phyloP scores from a whole-genome alignment of 2,888 invertebrate genomes.

The Brachycybe producta region DNA sequence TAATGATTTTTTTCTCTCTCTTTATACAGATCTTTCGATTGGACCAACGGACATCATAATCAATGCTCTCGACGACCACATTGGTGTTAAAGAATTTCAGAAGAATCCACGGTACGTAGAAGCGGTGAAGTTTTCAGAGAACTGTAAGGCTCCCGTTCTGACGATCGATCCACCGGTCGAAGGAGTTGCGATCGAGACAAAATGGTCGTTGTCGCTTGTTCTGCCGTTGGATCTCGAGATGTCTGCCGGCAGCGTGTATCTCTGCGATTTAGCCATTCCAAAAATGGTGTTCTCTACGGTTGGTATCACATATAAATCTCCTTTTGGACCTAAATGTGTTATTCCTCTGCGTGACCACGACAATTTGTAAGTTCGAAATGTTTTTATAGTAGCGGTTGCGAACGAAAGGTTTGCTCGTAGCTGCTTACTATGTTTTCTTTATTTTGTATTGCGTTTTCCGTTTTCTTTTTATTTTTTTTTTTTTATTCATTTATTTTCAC shows the following conservation, averaged over 20 bases:
- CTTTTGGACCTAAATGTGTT: constrained; percentile 70
- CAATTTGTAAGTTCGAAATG: too few relatives aligned
- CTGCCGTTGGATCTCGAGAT: constrained; percentile 52
- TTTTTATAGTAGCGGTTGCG: too few relatives aligned
- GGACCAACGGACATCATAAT: constrained; percentile 29
- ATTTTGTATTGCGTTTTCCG: too few relatives aligned
- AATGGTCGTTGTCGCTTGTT: constrained; percentile 56
- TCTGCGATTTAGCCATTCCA: constrained; percentile 74
- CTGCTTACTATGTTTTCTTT: too few relatives aligned
- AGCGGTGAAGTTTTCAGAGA: constrained; percentile 53
- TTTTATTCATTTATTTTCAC: too few relatives aligned
- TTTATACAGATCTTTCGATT: constrained; percentile 19
- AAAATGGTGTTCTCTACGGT: constrained; percentile 57
- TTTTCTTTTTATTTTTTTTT: too few relatives aligned
- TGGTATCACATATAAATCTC: constrained; percentile 65
- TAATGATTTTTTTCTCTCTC: not conserved
- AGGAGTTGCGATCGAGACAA: constrained; percentile 37
- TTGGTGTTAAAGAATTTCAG: constrained; percentile 21
- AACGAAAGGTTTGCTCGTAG: too few relatives aligned
- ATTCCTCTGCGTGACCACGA: constrained; percentile 64
- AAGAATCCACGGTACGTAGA: constrained; percentile 36
- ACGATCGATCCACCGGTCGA: constrained; percentile 60
- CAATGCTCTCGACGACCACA: constrained; percentile 32
- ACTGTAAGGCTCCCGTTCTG: constrained; percentile 55
- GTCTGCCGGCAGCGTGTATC: constrained; percentile 53